These are phyloP conservation scores for Gasterosteus aculeatus DNA, from an alignment of 2,113 vertebrate species.

Conservation along the genomic window DNA sequence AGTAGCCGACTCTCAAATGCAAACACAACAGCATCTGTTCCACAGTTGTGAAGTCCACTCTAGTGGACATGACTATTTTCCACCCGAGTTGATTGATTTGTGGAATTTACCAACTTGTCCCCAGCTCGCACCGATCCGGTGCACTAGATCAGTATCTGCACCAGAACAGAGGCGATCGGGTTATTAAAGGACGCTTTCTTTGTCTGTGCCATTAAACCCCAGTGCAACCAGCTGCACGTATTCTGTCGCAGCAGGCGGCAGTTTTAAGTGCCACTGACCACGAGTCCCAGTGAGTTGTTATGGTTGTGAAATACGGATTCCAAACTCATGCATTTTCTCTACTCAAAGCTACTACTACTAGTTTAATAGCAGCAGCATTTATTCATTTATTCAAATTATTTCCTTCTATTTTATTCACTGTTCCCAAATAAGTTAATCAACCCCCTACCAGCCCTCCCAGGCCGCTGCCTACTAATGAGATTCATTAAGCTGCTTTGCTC, in stretches of 20 bases:
- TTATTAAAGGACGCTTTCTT: not conserved
- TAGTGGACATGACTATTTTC: conserved; percentile 2
- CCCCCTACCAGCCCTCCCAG: not conserved
- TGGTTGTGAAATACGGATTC: not conserved
- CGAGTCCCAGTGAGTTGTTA: not conserved
- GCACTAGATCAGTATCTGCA: not conserved
- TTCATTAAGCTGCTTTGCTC: conserved; percentile 5
- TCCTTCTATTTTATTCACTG: not conserved
- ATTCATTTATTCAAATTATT: not conserved
- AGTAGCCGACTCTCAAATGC: too few relatives aligned
- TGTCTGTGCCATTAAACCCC: not conserved
- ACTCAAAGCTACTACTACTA: not conserved
- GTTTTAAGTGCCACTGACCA: not conserved
- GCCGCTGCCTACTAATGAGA: conserved; percentile 23
- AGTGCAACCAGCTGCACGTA: not conserved
- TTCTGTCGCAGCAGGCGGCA: not conserved
- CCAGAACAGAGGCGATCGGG: not conserved
- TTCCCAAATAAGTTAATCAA: not conserved
- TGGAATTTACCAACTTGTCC: not conserved
- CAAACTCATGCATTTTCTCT: not conserved
- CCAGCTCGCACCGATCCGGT: not conserved
- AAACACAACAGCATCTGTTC: not conserved
- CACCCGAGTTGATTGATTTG: not conserved
- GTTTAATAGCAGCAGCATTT: not conserved
- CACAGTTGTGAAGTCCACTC: not conserved